Conservation (phyloP, 1,140 invertebrate genomes). For the Teleopsis dalmanni region DNA sequence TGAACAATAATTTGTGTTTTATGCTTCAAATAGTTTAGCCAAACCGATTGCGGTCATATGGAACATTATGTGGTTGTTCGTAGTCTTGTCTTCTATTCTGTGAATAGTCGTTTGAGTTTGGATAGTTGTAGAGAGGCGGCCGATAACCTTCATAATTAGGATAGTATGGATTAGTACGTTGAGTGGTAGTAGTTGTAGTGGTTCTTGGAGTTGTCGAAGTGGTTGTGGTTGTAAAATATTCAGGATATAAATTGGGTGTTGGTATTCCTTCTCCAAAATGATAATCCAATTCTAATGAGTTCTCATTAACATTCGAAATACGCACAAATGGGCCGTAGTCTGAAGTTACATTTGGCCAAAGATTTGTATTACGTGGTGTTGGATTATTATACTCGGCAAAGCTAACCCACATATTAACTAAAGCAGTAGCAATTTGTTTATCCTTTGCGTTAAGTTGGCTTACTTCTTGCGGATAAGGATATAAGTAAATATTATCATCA, state of each 20-base stretch:
- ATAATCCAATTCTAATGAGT: constrained; percentile 27
- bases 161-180: constrained; percentile 11
- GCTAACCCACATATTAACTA: constrained; percentile 33
- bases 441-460: constrained; percentile 26
- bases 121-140: not conserved
- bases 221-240: constrained; percentile 12
- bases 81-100: too few relatives aligned
- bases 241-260: constrained; percentile 22
- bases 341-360: constrained; percentile 27
- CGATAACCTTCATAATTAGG: constrained; percentile 5
- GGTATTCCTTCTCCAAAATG: constrained; percentile 34
- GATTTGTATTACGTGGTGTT: constrained; percentile 14
- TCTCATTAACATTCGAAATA: constrained; percentile 24
- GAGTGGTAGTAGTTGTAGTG: constrained; percentile 8
- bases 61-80: too few relatives aligned
- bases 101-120: too few relatives aligned
- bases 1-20: too few relatives aligned
- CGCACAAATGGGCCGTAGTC: constrained; percentile 36
- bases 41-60: too few relatives aligned
- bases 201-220: constrained; percentile 6
- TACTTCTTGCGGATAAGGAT: constrained; percentile 32
- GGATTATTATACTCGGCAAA: constrained; percentile 27
- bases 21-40: too few relatives aligned
- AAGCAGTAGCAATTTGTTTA: constrained; percentile 21
- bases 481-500: constrained; percentile 41